Evolutionary conservation across 1,140 invertebrate species (phyloP).

Genomic region (Sipha flava): DNA sequence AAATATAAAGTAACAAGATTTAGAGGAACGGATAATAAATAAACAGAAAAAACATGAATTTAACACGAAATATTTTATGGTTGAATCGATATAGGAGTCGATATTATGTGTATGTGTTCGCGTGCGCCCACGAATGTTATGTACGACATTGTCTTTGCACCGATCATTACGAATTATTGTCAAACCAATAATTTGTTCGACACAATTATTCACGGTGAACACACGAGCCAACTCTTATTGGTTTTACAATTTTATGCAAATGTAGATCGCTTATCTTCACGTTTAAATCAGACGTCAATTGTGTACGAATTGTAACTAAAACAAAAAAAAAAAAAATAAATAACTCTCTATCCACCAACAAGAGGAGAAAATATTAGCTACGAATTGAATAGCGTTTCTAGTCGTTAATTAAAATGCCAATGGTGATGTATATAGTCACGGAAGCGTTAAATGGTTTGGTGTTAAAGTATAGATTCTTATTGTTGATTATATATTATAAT

Average conservation of each 20-base stretch:
- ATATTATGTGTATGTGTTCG: not conserved
- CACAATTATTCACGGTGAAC: not conserved
- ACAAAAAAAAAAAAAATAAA: too few species aligned
- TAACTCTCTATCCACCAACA: too few species aligned
- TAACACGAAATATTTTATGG: not conserved
- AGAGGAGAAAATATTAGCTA: too few species aligned
- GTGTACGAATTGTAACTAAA: not conserved
- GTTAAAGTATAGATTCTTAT: too few species aligned
- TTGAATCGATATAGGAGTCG: not conserved
- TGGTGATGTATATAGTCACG: too few species aligned
- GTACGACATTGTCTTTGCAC: not conserved
- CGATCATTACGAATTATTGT: slow-evolving; percentile 15
- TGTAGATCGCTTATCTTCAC: not conserved
- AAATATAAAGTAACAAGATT: too few species aligned
- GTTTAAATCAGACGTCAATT: not conserved
- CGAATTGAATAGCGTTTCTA: too few species aligned
- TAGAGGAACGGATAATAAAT: too few species aligned
- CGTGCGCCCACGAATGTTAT: not conserved
- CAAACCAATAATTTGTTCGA: not conserved
- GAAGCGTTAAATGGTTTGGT: too few species aligned
- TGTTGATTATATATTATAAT: too few species aligned
- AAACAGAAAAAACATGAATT: not conserved
- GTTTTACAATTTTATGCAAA: not conserved
- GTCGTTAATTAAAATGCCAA: too few species aligned
- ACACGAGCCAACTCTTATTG: not conserved